Evolutionary conservation across 2,888 invertebrate genomes (phyloP).

Genomic region (Suillia variegata): DNA sequence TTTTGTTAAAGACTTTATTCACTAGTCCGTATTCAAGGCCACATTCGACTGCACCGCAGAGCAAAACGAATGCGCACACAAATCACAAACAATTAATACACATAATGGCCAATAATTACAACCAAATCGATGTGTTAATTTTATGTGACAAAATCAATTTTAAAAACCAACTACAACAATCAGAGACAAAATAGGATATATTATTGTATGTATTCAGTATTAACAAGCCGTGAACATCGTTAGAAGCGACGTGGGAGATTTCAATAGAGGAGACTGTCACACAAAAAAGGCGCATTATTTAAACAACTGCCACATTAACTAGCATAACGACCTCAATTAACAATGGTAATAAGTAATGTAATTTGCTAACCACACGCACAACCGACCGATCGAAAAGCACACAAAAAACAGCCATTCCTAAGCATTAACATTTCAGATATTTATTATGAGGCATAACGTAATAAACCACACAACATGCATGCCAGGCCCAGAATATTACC

Average conservation of each 20-base stretch:
- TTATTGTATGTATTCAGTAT: neutral
- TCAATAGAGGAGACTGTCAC: no score
- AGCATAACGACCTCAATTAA: conserved; percentile 50
- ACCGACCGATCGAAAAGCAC: neutral
- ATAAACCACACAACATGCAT: conserved; percentile 34
- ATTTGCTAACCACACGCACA: neutral
- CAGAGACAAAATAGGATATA: neutral
- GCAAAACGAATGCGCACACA: conserved; percentile 19
- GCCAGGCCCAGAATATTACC: neutral
- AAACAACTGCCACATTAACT: conserved; percentile 47
- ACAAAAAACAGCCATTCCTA: neutral
- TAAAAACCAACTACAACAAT: conserved; percentile 7
- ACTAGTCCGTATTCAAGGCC: neutral
- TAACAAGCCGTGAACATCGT: conserved; percentile 24
- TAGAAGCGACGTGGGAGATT: neutral
- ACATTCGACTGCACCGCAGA: conserved; percentile 17
- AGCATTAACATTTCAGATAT: neutral
- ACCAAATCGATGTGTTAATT: conserved; percentile 16
- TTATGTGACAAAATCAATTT: conserved; percentile 30
- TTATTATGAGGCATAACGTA: conserved; percentile 27
- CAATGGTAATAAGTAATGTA: conserved; percentile 5
- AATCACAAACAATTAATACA: conserved; percentile 43
- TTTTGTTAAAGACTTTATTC: no score
- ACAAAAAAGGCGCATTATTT: conserved; percentile 23
- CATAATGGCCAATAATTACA: conserved; percentile 41